Evolutionary conservation across 2,113 vertebrate species (phyloP), one percentile per base, ranked within the genome.

Genomic region (Limnothrissa miodon): DNA sequence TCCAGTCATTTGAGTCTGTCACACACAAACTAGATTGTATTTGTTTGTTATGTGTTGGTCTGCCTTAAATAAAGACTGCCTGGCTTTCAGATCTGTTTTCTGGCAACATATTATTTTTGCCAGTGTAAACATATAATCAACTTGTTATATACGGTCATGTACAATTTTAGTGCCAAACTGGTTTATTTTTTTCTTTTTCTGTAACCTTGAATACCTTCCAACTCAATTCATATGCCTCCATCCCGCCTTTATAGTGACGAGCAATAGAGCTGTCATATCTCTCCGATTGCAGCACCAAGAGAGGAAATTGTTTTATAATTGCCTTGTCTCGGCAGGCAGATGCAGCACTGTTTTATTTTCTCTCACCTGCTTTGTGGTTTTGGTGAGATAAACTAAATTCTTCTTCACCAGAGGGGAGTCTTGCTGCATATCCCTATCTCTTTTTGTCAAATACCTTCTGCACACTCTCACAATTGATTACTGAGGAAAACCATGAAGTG

Each of bases 301-400:
- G 66, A 15, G 66, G 66, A 74, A 74, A 74, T 74, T 74, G 66
- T 74, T 74, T 74, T 74, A 17, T 74, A 74, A 74, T 74, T 74
- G 66, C 66, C 13, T 33, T 74, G 66, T 74, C 66, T 74, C 66
- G 33, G 66, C 33, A 74, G 66, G 66, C 29, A 74, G 29, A 74
- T 33, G 13, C 66, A 19, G 66, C 66, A 36, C 66, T 74, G 66
- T 74, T 15, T 74, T 74, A 13, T 13, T 74, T 33, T 33, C 66
- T 4, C 66, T 5, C 29, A 74, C 66, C 66, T 74, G 66, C 66
- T 74, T 74, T 33, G 66, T 74, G 66, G 25, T 33, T 74, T 74
- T 74, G 66, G 36, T 29, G 19, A 74, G 66, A 74, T 74, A 36
- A 74, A 70, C 29, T 36, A 13, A 29, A 74, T 74, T 74, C 10